A percentile compares a stretch with the other conserved stretches of the same genome.
Conservation (phyloP, 2,888 invertebrate species). For the Corythucha ciliata region DNA sequence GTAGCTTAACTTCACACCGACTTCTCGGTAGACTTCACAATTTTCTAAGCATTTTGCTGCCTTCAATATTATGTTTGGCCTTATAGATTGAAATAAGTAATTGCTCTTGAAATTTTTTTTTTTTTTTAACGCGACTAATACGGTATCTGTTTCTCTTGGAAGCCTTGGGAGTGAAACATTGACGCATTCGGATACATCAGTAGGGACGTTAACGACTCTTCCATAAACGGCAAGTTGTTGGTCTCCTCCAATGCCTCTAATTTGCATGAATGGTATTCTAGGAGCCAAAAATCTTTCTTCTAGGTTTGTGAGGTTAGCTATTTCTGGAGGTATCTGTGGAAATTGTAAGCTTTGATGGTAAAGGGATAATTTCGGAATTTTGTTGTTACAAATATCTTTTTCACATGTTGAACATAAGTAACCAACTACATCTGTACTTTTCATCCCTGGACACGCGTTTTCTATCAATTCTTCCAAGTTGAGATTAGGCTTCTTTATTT, state of each 20-base stretch:
- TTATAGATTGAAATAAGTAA: slow-evolving; percentile 2
- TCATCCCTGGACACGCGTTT: background rate
- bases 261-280: slow-evolving; percentile 16
- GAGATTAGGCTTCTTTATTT: background rate
- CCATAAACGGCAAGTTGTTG: slow-evolving; percentile 11
- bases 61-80: slow-evolving; percentile 12
- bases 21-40: slow-evolving; percentile 3
- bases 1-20: background rate
- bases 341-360: slow-evolving; percentile 4
- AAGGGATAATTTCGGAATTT: background rate
- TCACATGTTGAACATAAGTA: slow-evolving; percentile 14
- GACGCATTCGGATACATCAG: slow-evolving; percentile 10
- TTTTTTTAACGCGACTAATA: slow-evolving; percentile 13
- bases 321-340: slow-evolving; percentile 11
- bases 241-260: background rate
- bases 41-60: slow-evolving; percentile 6
- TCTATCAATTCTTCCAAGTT: background rate
- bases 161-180: slow-evolving; percentile 15
- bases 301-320: slow-evolving; percentile 10
- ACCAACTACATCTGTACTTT: background rate
- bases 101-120: background rate
- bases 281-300: slow-evolving; percentile 20
- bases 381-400: background rate
- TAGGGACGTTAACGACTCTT: slow-evolving; percentile 17
- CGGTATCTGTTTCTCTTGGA: slow-evolving; percentile 2